A percentile compares a stretch with the other conserved stretches of the same genome.
Evolutionary conservation across 1,140 invertebrate species (phyloP).

Genomic region (Halyomorpha halys): DNA sequence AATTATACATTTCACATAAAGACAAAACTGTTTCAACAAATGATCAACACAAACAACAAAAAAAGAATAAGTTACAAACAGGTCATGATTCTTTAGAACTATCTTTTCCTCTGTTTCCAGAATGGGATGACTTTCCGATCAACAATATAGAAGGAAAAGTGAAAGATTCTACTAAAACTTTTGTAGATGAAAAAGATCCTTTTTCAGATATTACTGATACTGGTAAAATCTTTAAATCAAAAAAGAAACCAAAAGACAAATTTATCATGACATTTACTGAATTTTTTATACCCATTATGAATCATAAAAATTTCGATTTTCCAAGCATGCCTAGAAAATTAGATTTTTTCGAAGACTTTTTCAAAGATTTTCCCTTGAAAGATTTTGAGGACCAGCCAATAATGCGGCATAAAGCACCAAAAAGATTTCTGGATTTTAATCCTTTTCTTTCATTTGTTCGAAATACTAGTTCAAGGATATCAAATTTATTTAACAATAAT

Average conservation of each 20-base stretch:
- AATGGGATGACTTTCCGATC: neutral
- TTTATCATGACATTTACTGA: slow-evolving; percentile 1
- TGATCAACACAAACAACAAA: neutral
- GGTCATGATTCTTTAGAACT: neutral
- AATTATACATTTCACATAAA: neutral
- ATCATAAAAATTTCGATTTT: slow-evolving; percentile 4
- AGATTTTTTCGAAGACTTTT: slow-evolving; percentile 8
- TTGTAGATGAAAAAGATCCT: neutral
- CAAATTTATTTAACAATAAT: no score
- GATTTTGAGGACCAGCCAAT: slow-evolving; percentile 3
- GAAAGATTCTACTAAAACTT: neutral
- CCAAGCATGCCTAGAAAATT: slow-evolving; percentile 6
- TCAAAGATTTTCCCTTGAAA: slow-evolving; percentile 6
- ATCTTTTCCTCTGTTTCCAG: neutral
- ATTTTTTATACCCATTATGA: slow-evolving; percentile 9
- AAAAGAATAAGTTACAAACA: slow-evolving; percentile 13
- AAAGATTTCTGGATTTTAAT: no score
- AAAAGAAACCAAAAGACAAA: slow-evolving; percentile 11
- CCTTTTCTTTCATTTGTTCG: no score
- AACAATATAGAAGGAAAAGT: neutral
- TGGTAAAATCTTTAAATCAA: neutral
- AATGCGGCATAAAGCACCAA: no score
- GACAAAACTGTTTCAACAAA: neutral
- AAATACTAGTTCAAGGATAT: no score
- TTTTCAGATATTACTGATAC: neutral